Evolutionary conservation across 2,888 invertebrate genomes (phyloP), one percentile per base, ranked within the genome.

Genomic region (Caenorhabditis zanzibari): DNA sequence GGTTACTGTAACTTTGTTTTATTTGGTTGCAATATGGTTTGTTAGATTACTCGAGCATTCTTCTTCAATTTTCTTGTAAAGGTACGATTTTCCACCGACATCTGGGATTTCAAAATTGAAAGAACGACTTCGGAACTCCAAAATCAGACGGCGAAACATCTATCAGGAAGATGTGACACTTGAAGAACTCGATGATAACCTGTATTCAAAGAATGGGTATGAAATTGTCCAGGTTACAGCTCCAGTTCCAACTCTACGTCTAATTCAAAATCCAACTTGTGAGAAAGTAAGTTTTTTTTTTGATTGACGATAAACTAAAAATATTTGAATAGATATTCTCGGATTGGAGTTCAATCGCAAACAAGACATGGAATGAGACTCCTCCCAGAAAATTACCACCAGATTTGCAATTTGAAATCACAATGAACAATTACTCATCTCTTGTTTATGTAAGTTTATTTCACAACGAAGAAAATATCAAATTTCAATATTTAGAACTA

Each of bases 341-440:
- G 47, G 35, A 49, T 66, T 49, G 66, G 49, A 32, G 14, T 12
- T 10, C 22, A 22, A 22, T 52, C 35, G 10, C 32, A 6, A 66
- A 35, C 6, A 52, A 9, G 28, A 1, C 19, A 3, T 49, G 22
- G 28, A 22, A 5, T 3, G 49, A 66, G 16, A 6, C n/a, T 1
- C 63, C 63, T 7, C 63, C 63, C 1, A 49, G 14, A 35, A 49
- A 28, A 26, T 19, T 66, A 35, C 14, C 49, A 0, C 2, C 19
- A 22, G 44, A 52, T 7, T 22, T 52, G 14, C 47, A 47, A 4
- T 66, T 52, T 14, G 49, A 66, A 35, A 35, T 66, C 28, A 35
- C 49, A 4, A 66, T 66, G 49, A 66, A 71, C 49, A 56, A 56
- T 28, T 79, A 72, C 44, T 56, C 72, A 10, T 59, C 69, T 12